Evolutionary conservation across 2,888 invertebrate species (phyloP).

Genomic region (Apamea monoglypha): DNA sequence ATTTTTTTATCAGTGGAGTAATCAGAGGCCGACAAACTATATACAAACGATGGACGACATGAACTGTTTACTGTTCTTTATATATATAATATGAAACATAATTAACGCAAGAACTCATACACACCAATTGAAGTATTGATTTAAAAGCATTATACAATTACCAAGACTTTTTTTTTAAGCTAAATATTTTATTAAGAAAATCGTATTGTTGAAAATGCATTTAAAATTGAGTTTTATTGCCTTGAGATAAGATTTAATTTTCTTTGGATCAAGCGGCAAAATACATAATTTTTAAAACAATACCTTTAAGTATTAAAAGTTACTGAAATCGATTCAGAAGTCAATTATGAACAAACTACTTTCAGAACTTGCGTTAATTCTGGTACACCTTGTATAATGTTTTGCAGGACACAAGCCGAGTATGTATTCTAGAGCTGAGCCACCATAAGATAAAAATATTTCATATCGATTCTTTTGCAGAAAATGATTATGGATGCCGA

Average conservation of each 20-base stretch:
- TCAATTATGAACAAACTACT: background rate
- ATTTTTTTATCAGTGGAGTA: slow-evolving; percentile 19
- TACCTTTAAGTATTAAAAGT: background rate
- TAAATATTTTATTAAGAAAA: background rate
- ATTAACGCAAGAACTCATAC: background rate
- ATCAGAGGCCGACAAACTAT: slow-evolving; percentile 10
- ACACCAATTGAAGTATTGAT: too few relatives aligned
- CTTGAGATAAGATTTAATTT: background rate
- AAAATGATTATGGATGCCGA: too few relatives aligned
- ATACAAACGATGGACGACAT: slow-evolving; percentile 17
- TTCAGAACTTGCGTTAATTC: background rate
- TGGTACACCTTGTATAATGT: background rate
- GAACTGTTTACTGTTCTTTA: background rate
- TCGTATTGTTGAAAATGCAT: background rate
- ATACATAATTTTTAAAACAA: background rate
- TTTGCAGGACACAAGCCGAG: background rate
- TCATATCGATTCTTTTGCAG: background rate
- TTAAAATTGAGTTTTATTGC: background rate
- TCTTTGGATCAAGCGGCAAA: background rate
- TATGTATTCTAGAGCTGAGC: background rate
- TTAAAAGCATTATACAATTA: background rate
- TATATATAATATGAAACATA: background rate
- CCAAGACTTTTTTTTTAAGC: background rate
- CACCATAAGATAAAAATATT: background rate
- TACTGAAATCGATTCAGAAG: background rate